Base-by-base conservation (phyloP, 2,888 invertebrate species). In the Eristalinus aeneus region DNA sequence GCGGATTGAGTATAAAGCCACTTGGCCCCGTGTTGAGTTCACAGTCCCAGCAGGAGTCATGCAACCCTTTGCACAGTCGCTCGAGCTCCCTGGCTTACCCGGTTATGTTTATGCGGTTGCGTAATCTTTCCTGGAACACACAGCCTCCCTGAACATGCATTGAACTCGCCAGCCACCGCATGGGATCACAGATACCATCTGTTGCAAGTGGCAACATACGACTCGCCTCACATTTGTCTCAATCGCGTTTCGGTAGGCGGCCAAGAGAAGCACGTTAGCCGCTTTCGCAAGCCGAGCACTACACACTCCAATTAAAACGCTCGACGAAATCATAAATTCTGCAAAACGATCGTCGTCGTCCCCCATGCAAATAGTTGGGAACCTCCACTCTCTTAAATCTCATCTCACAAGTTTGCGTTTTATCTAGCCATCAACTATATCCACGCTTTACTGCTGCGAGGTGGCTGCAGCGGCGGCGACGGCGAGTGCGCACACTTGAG, bases 281-380 rank as follows among this genome's bases (percentile, higher is more conserved):
- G 56, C 67, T 67, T 72, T 54, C 68, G 36, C 63, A 73, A 72
- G 54, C 53, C 46, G 46, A n/a, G 39, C 39, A 27, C 27, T 5
- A 5, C 65, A 71, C 72, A 75, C 71, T 72, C 76, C 75, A 85
- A 85, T 85, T 80, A 85, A 80, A 79, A 75, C 20, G 46, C 71
- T 46, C 61, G 65, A 60, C 63, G 63, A 54, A 75, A 75, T 71
- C 67, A 75, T 79, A 80, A 85, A 76, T 79, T 73, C 72, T 72
- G 76, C 54, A 6, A 65, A 71, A 60, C 46, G 32, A 71, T 16
- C 46, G 46, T 54, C 58, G 23, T 12, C 56, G 23, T 20, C 54
- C 9, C 46, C 11, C 64, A 75, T 39, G 65, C 10, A 74, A 74
- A 58, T 65, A 2, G 56, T 64, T 65, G 64, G 11, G 53, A 22